phyloP scores from a whole-genome alignment of 92 coral and sea anemone species.

The Porites cylindrica region DNA sequence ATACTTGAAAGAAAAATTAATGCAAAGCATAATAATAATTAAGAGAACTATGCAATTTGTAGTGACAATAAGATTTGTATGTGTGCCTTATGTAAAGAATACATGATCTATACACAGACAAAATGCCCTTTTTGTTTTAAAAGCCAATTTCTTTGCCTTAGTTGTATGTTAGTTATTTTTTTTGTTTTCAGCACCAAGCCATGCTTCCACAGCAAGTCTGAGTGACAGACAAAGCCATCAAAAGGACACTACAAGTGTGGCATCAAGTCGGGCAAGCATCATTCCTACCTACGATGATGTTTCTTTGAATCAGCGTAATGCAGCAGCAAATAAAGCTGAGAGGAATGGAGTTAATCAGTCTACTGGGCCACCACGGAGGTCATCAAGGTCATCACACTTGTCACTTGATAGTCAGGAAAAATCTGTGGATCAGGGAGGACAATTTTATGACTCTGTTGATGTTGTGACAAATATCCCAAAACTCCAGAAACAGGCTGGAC shows the following conservation, averaged over 20 bases:
- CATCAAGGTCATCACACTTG: slow-evolving; percentile 12
- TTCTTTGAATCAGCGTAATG: slow-evolving; percentile 72
- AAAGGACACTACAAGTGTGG: slow-evolving; percentile 66
- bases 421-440: slow-evolving; percentile 40
- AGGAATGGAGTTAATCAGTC: slow-evolving; percentile 1
- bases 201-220: slow-evolving; percentile 37
- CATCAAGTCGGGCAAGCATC: slow-evolving; percentile 82
- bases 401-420: slow-evolving; percentile 32
- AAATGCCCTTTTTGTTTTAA: too few relatives aligned
- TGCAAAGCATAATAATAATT: too few relatives aligned
- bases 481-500: neutral
- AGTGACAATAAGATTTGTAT: too few relatives aligned
- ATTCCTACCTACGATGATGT: slow-evolving; percentile 82
- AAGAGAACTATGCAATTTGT: too few relatives aligned
- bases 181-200: slow-evolving; percentile 58
- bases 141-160: too few relatives aligned
- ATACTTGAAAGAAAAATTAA: too few relatives aligned
- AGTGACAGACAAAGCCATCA: slow-evolving; percentile 44
- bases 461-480: slow-evolving; percentile 34
- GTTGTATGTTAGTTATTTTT: too few relatives aligned
- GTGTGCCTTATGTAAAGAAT: too few relatives aligned
- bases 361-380: neutral
- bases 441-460: slow-evolving; percentile 40
- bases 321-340: slow-evolving; percentile 28
- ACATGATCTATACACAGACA: too few relatives aligned